Evolutionary conservation across 2,888 invertebrate genomes (phyloP), one percentile per base, ranked within the genome.

Genomic region (Elmis aenea): DNA sequence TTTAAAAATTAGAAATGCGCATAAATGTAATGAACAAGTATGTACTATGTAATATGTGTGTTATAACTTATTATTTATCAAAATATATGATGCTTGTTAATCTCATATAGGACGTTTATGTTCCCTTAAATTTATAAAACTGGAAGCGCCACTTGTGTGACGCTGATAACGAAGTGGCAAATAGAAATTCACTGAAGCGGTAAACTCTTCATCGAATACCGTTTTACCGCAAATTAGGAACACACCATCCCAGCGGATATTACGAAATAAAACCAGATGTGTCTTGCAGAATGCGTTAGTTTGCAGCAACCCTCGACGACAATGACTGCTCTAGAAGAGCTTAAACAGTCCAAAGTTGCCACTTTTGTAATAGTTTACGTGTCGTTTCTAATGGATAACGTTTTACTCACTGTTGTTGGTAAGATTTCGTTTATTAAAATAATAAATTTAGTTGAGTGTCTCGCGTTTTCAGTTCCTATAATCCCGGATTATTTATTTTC

Each of bases 381-480:
- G 42, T 83, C 86, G 1, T 77, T 88, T 61, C 76, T 88, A 54
- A 67, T 87, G 63, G 92, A 93, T 70, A 93, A 92, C 67, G 80
- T 91, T 44, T 73, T 93, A 12, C 73, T 92, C 26, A 92, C 92
- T 18, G 86, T 90, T 20, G 83, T 93, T 29, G 93, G 92, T 93
- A 68, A 79, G 82, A n/a, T n/a, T n/a, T n/a, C n/a, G n/a, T n/a
- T n/a, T n/a, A n/a, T 18, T 10, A 5, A 20, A 18, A 6, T 32
- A n/a, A 25, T 5, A 18, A 36, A 3, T 8, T 6, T 15, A 35
- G 26, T 24, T 12, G 1, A 5, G 6, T 24, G 1, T 26, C 15
- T 27, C 11, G n/a, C n/a, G 9, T 5, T 71, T 71, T 37, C 66
- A 87, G 88, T 88, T 46, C 87, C 88, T 22, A 86, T 88, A 49